Evolutionary conservation across 64 coral and sea anemone genomes (phyloP).

Genomic region (Stylophora pistillata): DNA sequence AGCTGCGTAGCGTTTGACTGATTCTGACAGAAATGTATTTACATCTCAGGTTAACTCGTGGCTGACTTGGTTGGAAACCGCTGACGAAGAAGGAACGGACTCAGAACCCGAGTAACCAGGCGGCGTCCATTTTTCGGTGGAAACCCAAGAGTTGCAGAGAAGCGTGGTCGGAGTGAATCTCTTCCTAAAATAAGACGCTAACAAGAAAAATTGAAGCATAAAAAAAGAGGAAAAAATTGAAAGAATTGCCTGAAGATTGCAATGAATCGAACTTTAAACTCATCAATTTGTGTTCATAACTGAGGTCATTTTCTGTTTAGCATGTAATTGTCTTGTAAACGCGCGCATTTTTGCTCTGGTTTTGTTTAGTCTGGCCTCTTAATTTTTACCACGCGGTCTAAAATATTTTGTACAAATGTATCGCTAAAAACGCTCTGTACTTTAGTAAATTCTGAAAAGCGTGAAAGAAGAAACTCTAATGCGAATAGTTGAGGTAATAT

Average conservation of each 20-base stretch:
- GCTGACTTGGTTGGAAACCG: slow-evolving; percentile 98
- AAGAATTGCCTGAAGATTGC: not conserved
- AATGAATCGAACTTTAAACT: not conserved
- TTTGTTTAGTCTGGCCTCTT: too few relatives aligned
- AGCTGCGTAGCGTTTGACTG: not conserved
- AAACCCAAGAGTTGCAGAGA: not conserved
- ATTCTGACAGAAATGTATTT: not conserved
- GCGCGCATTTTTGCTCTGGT: not conserved
- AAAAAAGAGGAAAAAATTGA: not conserved
- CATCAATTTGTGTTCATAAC: not conserved
- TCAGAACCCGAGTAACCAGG: slow-evolving; percentile 90
- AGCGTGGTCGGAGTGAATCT: not conserved
- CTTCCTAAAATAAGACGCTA: not conserved
- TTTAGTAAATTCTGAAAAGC: too few relatives aligned
- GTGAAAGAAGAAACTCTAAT: too few relatives aligned
- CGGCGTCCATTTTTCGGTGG: not conserved
- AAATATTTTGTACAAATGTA: too few relatives aligned
- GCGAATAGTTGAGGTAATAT: too few relatives aligned
- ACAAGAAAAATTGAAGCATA: not conserved
- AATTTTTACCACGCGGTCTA: too few relatives aligned
- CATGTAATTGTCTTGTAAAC: too few relatives aligned
- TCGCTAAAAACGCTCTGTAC: too few relatives aligned
- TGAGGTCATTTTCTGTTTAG: not conserved
- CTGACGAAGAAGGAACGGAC: slow-evolving; percentile 96
- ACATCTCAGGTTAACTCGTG: slow-evolving; percentile 89